Evolutionary conservation across 2,113 vertebrate genomes (phyloP).

Genomic region (Argyrosomus japonicus): DNA sequence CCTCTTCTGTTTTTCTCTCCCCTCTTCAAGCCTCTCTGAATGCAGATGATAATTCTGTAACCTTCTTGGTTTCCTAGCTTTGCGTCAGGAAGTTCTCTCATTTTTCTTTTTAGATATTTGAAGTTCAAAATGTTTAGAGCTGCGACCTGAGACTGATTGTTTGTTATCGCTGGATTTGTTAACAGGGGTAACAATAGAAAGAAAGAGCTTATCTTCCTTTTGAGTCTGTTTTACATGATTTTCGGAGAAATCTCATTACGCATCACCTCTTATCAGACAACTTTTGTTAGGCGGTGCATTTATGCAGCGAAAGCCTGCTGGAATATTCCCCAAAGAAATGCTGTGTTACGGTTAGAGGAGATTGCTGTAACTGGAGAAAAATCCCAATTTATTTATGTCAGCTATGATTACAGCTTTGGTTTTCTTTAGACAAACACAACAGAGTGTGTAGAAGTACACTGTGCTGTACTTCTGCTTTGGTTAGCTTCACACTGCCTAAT

Average conservation of each 20-base stretch:
- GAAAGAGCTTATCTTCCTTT: not conserved
- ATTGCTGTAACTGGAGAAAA: not conserved
- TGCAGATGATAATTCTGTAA: conserved; percentile 14
- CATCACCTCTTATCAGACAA: conserved; percentile 22
- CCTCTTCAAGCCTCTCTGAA: not conserved
- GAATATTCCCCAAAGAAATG: not conserved
- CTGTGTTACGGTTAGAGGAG: not conserved
- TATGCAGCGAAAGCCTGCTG: not conserved
- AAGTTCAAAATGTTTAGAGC: conserved; percentile 1
- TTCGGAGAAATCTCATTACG: conserved; percentile 36
- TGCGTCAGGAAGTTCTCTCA: not conserved
- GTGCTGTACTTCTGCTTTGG: not conserved
- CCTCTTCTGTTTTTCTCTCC: not conserved
- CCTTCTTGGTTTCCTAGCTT: conserved; percentile 4
- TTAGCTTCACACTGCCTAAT: conserved; percentile 17
- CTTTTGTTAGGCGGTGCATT: not conserved
- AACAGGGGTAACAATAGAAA: not conserved
- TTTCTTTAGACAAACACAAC: not conserved
- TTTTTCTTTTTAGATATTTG: conserved; percentile 10
- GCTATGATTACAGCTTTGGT: not conserved
- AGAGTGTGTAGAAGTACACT: not conserved
- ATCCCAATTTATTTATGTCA: not conserved
- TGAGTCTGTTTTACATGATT: conserved; percentile 10
- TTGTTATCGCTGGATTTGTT: conserved; percentile 23
- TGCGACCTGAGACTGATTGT: not conserved